Evolutionary conservation across 2,113 vertebrate genomes (phyloP).

Genomic region (Anoura caudifer): DNA sequence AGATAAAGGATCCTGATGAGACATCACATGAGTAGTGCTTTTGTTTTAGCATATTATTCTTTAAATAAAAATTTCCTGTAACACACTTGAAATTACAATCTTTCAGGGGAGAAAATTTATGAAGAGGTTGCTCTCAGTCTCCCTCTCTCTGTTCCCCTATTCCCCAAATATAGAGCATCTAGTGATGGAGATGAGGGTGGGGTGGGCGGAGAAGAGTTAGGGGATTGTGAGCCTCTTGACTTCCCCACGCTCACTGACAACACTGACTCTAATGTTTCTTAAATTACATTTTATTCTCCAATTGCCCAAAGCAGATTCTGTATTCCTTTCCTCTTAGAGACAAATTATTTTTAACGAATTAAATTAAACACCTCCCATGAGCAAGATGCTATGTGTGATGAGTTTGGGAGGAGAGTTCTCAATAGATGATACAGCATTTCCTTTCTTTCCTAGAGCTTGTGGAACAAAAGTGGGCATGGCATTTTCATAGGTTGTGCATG

Average conservation of each 20-base stretch:
- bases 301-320: neutral
- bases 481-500: neutral
- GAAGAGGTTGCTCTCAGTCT: neutral
- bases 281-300: neutral
- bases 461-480: neutral
- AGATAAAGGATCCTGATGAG: neutral
- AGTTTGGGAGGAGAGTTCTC: fast-evolving
- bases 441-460: neutral
- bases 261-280: neutral
- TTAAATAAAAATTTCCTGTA: neutral
- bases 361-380: neutral
- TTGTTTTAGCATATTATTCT: neutral
- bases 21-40: neutral
- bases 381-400: neutral
- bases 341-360: neutral
- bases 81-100: neutral
- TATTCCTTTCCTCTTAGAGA: neutral
- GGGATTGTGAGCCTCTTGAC: neutral
- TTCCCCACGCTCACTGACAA: neutral
- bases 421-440: neutral
- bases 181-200: too few species aligned
- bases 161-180: neutral
- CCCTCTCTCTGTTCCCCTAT: neutral
- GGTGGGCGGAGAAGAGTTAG: too few species aligned
- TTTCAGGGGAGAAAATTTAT: neutral